Base-by-base conservation (phyloP, 2,797 vertebrate species). In the Mus caroli region DNA sequence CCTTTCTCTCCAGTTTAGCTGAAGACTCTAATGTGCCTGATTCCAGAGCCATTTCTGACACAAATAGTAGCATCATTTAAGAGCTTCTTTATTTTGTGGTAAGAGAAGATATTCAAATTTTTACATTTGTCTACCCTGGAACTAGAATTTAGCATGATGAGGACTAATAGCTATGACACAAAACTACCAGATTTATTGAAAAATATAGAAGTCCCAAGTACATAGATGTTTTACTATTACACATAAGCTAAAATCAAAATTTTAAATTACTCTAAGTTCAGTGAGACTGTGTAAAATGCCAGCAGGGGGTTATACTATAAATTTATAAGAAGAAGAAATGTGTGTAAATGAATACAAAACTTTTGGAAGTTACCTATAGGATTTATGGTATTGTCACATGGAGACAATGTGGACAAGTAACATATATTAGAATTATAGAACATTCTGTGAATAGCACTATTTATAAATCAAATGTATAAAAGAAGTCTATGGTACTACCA, bases 311-410 rank as follows among this genome's bases (percentile, higher is more conserved):
- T 80, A 19, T 17, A 82, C 62, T 86, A 5, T 90, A 90, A 93
- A 90, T 15, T 95, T 95, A 26, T 80, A 52, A 93, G 28, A 88
- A 93, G 28, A 88, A 22, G 7, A 93, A 73, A 82, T 52, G 12
- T 56, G 1, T 3, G 1, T 34, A 3, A 13, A 58, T 22, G 28
- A 88, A 64, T 34, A 89, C 0, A 40, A 73, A 91, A 69, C n/a
- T 60, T 94, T 88, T 67, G 17, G 79, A 93, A 94, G 75, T 71
- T 62, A 43, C 69, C 56, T 2, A 80, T 19, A 56, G 46, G 71
- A 43, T 37, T 88, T 52, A 54, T 67, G 46, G 91, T 84, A 90
- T 22, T 78, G 8, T 92, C 37, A 90, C 17, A 52, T 50, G 13
- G 12, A 73, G 31, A 79, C 19, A n/a, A 64, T 46, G 73, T 22